These are phyloP conservation scores for Oreortyx pictus DNA, from an alignment of 2,797 vertebrate species.

Conservation along the genomic window DNA sequence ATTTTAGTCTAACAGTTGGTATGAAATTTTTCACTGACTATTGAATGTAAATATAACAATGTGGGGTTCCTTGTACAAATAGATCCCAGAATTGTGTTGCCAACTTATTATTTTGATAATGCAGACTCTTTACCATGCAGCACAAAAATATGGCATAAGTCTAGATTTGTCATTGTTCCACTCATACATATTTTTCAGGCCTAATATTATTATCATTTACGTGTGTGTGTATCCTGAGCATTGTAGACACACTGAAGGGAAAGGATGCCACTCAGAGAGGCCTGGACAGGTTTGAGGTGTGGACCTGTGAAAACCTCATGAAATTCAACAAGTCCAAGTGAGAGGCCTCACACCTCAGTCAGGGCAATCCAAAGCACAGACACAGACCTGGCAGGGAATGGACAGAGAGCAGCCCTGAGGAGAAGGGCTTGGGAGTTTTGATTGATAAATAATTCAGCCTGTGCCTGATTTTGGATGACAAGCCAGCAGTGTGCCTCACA, in stretches of 20 bases:
- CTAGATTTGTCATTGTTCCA: background rate
- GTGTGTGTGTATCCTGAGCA: background rate
- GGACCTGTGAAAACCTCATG: background rate
- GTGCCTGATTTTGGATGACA: background rate
- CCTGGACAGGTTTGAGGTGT: background rate
- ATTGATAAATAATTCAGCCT: background rate
- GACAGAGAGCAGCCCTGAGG: background rate
- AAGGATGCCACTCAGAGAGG: background rate
- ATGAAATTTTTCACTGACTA: slow-evolving; percentile 16
- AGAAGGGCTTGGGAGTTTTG: background rate
- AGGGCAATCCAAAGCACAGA: background rate
- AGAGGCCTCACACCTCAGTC: background rate
- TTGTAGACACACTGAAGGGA: background rate
- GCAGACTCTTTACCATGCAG: background rate
- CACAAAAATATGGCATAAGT: background rate
- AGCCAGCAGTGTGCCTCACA: background rate
- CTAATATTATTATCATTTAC: background rate
- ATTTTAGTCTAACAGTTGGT: background rate
- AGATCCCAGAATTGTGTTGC: background rate
- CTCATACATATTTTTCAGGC: background rate
- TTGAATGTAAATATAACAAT: background rate
- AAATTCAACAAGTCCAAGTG: background rate
- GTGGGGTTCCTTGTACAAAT: background rate
- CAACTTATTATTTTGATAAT: background rate
- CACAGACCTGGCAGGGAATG: background rate